Evolutionary conservation across 2,113 vertebrate species (phyloP).

Genomic region (Hylia prasina): DNA sequence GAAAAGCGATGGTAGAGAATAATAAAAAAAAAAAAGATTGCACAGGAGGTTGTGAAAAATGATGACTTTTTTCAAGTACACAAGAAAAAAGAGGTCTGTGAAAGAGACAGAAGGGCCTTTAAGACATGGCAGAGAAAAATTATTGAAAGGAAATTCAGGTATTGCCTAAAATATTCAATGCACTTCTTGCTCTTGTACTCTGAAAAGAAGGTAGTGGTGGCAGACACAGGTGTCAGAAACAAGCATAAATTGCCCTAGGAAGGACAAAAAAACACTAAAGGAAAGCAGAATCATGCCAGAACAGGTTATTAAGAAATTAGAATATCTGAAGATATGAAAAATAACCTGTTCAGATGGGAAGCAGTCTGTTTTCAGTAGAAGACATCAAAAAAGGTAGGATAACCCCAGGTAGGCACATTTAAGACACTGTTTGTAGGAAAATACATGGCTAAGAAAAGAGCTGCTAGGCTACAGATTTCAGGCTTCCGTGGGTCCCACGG

Average conservation of each 20-base stretch:
- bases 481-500: neutral
- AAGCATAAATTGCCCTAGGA: conserved; percentile 32
- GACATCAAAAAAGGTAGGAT: neutral
- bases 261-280: conserved; percentile 25
- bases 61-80: conserved; percentile 24
- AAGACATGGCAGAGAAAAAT: conserved; percentile 49
- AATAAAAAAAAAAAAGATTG: conserved; percentile 29
- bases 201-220: conserved; percentile 1
- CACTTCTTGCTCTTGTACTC: neutral
- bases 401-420: neutral
- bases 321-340: conserved; percentile 28
- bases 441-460: neutral
- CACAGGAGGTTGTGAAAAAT: conserved; percentile 45
- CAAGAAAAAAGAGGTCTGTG: conserved; percentile 18
- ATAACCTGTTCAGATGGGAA: conserved; percentile 6
- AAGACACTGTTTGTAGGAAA: neutral
- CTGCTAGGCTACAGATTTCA: neutral
- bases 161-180: conserved; percentile 43
- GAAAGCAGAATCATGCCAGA: neutral
- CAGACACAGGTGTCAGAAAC: conserved; percentile 44
- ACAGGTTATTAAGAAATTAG: conserved; percentile 42
- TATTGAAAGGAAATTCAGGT: conserved; percentile 12
- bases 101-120: conserved; percentile 30
- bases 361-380: neutral
- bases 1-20: conserved; percentile 54